A percentile compares a stretch with the other conserved stretches of the same genome.
phyloP scores from a whole-genome alignment of 2,797 vertebrate genomes.

The Poeciliopsis infans region DNA sequence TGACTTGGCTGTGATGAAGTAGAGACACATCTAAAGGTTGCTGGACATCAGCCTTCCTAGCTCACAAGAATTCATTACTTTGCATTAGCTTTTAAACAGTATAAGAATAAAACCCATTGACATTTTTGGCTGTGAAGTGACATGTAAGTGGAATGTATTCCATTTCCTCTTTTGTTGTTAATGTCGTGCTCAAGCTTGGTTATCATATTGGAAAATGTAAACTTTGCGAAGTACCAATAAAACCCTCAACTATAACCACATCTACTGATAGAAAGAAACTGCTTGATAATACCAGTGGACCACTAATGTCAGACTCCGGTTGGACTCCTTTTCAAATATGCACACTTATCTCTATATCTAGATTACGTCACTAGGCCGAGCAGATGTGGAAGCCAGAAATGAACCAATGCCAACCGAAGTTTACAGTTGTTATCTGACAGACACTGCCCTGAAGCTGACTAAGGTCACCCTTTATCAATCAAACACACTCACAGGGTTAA shows the following conservation, averaged over 20 bases:
- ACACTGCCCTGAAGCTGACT: conserved; percentile 5
- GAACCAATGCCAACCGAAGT: conserved; percentile 2
- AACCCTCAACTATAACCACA: not conserved
- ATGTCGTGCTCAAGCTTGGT: not conserved
- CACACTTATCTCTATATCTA: conserved; percentile 5
- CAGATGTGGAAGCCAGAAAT: not conserved
- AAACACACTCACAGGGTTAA: conserved; percentile 10
- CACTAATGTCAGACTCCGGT: conserved; percentile 10
- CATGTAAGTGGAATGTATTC: not conserved
- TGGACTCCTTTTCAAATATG: conserved; percentile 18
- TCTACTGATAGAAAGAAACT: not conserved
- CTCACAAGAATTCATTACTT: not conserved
- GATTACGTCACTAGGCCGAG: conserved; percentile 2
- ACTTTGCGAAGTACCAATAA: conserved; percentile 14
- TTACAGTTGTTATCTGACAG: conserved; percentile 41
- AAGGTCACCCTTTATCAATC: conserved; percentile 35
- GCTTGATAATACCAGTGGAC: conserved; percentile 16
- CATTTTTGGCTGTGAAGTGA: not conserved
- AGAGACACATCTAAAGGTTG: not conserved
- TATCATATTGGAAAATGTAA: conserved; percentile 3
- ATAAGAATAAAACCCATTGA: not conserved
- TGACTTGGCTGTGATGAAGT: too few relatives aligned
- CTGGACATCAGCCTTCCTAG: not conserved
- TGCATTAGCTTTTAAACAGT: not conserved
- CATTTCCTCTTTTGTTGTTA: not conserved